Base-by-base conservation (phyloP, 2,888 invertebrate genomes). In the Tetrapedia diversipes region DNA sequence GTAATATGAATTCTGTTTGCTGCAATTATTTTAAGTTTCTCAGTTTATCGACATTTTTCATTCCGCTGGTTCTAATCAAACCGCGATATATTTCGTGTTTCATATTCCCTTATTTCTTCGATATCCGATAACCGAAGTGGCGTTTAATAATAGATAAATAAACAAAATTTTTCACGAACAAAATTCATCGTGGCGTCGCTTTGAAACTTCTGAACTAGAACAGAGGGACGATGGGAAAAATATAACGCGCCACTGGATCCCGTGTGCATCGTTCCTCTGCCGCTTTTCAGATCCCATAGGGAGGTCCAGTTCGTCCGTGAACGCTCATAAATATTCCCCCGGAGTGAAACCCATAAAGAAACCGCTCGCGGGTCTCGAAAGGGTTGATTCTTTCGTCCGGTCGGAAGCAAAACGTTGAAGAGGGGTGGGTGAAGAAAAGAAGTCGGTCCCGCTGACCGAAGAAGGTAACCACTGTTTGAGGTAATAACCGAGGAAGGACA, bases 311-410 rank as follows among this genome's bases (percentile, higher is more conserved):
- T 39, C 68, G 54, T 81, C 82, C 82, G 80, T 83, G 85, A 86
- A 88, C 86, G 88, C 87, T 89, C 91, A 86, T 91, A 91, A 91
- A 91, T 91, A 91, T 90, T 90, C 89, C 78, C 67, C 79, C 78
- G 83, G 80, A 86, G 88, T 85, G 87, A 89, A 87, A 85, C 82
- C 84, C 89, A 89, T 91, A 90, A 91, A 90, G 90, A 89, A 90
- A 90, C 89, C 88, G 90, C 90, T 90, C 84, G 87, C 86, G 87
- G 85, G 86, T 88, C 85, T 84, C 81, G 85, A 84, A 90, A 90
- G 89, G 91, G 90, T 90, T 91, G 89, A 88, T 82, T 87, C 86
- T 86, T 88, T 89, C 82, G 45, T 43, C 61, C 71, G 66, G 57
- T 61, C 61, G 56, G 65, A 73, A 77, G 66, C 79, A 61, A 81